Evolutionary conservation across 2,797 vertebrate genomes (phyloP).

Genomic region (Lithobates sylvaticus): DNA sequence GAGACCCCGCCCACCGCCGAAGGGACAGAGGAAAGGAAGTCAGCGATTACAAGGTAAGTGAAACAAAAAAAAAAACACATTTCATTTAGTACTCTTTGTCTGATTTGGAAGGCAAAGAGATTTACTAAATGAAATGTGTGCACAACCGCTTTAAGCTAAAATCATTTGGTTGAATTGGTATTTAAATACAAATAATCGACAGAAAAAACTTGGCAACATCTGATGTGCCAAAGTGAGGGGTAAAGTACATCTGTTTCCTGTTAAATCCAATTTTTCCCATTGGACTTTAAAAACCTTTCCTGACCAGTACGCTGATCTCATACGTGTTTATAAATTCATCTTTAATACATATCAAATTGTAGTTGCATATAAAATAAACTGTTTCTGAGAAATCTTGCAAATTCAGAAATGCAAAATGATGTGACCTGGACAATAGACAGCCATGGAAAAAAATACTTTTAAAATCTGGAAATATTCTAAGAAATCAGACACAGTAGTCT

Average conservation of each 20-base stretch:
- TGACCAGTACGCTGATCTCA: neutral
- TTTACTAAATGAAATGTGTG: too few species aligned
- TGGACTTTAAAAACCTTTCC: neutral
- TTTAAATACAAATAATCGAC: neutral
- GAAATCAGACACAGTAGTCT: conserved; percentile 11
- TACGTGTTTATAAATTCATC: neutral
- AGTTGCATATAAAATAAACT: neutral
- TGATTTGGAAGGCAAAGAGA: too few species aligned
- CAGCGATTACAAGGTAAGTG: too few species aligned
- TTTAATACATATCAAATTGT: neutral
- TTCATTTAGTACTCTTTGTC: too few species aligned
- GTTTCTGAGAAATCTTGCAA: neutral
- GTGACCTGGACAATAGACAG: neutral
- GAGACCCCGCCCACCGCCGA: too few species aligned
- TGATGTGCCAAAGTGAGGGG: neutral
- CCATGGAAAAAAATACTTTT: neutral
- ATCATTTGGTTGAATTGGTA: neutral
- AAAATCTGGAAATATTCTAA: neutral
- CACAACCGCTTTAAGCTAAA: too few species aligned
- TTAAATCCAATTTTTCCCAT: neutral
- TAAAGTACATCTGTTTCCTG: neutral
- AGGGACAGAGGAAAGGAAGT: too few species aligned
- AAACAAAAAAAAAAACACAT: too few species aligned
- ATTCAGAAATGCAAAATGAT: neutral
- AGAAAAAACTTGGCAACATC: neutral